phyloP scores from a whole-genome alignment of 53 echinoderm and acorn worm genomes.

The Paelopatides confundens region DNA sequence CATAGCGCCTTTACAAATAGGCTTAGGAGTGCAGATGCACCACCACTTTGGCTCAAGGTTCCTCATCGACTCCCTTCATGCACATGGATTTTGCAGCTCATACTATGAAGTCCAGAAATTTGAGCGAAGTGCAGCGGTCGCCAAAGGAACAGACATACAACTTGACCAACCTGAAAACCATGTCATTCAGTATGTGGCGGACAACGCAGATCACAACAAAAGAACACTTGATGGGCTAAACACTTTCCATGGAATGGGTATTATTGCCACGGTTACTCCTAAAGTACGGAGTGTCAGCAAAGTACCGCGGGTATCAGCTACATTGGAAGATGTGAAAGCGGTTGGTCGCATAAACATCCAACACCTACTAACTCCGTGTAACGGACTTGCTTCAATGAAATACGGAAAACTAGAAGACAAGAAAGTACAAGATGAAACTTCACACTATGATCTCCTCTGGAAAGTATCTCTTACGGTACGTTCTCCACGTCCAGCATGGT shows the following conservation, averaged over 20 bases:
- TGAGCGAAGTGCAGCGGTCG: conserved; percentile 28
- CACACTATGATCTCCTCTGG: conserved; percentile 35
- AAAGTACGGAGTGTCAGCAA: background rate
- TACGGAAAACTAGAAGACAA: conserved; percentile 32
- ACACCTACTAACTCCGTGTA: background rate
- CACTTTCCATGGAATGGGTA: no score
- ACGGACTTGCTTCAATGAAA: background rate
- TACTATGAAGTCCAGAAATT: conserved; percentile 19
- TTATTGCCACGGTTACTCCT: conserved; percentile 16
- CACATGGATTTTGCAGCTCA: conserved; percentile 35
- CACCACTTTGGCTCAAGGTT: background rate
- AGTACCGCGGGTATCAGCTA: background rate
- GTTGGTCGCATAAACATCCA: conserved; percentile 47
- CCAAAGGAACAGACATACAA: conserved; percentile 3
- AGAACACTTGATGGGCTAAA: conserved; percentile 24
- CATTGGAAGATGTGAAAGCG: background rate
- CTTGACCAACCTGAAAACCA: background rate
- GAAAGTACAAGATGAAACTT: conserved; percentile 10
- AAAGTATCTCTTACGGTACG: conserved; percentile 4
- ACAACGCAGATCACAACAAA: conserved; percentile 30
- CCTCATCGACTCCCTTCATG: background rate
- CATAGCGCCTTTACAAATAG: no score
- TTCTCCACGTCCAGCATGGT: conserved; percentile 20
- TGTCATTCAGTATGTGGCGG: background rate
- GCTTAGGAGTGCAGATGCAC: no score